Base-by-base conservation (phyloP, 2,888 invertebrate genomes). In the Branchipolynoe longqiensis region DNA sequence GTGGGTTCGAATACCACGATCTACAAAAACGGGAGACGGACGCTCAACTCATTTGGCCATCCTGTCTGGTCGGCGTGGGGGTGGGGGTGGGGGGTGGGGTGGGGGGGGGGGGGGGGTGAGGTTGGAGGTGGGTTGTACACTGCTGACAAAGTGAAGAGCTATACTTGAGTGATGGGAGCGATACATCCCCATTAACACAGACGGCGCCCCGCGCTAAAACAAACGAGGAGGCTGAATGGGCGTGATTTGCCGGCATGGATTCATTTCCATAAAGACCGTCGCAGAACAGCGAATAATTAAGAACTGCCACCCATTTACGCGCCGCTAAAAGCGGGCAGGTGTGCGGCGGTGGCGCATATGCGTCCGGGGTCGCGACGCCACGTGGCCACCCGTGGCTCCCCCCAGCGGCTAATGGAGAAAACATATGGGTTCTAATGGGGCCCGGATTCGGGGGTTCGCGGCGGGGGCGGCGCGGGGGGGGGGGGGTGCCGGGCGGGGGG, bases 261-360 rank as follows among this genome's bases (percentile, higher is more conserved):
- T 69, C 69, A 69, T 69, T 69, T 69, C 69, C 69, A 69, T 69
- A 69, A 33, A n/a, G 36, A 69, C 69, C 69, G 69, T 36, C 33
- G 18, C 38, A 69, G 38, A 69, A 69, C 38, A 69, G 69, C 3
- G 69, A 69, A 69, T 69, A 69, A 69, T 69, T 69, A 69, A 69
- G 36, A 69, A 36, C 69, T 36, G 33, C 69, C 69, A 38, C 38
- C 69, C 22, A 69, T 69, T 69, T 69, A 18, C 18, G 69, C 38
- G 69, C 38, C 69, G n/a, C 69, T 69, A 69, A 36, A 38, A 69
- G 38, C 69, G 18, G 69, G 69, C 69, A 69, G 69, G 69, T 69
- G 69, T 69, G 69, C 3, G 36, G 33, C 38, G 12, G 69, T n/a
- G n/a, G n/a, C 12, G 69, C 69, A 36, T n/a, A n/a, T 69, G 69